A percentile compares a stretch with the other conserved stretches of the same genome.
Conservation (phyloP, 2,888 invertebrate species). For the Orgyia antiqua region DNA sequence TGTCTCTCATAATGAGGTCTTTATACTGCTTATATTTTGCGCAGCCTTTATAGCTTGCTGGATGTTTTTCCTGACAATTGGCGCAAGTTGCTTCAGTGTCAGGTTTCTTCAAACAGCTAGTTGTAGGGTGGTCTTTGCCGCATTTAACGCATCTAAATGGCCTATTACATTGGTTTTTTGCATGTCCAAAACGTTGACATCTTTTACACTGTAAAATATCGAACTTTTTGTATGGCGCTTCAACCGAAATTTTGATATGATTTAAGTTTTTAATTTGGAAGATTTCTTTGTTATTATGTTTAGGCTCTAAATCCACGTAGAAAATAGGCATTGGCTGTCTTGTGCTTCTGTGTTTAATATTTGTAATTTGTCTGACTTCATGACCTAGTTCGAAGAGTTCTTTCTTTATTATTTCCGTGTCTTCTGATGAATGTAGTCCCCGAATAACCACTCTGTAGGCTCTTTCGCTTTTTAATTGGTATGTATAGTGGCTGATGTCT, state of each 20-base stretch:
- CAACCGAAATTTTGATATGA: slow-evolving; percentile 4
- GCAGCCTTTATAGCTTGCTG: slow-evolving; percentile 4
- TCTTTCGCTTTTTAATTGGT: slow-evolving; percentile 6
- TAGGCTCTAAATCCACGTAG: slow-evolving; percentile 4
- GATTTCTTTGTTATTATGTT: slow-evolving; percentile 5
- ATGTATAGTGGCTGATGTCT: slow-evolving; percentile 8
- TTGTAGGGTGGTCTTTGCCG: slow-evolving; percentile 2
- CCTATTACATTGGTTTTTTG: slow-evolving; percentile 1
- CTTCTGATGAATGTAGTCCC: slow-evolving; percentile 1
- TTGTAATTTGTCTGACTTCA: slow-evolving; percentile 3
- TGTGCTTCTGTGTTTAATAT: slow-evolving; percentile 3
- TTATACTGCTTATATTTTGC: slow-evolving; percentile 3
- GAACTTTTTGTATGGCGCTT: slow-evolving; percentile 6
- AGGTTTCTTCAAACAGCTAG: slow-evolving; percentile 1
- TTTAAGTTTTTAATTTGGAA: slow-evolving; percentile 1
- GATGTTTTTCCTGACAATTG: slow-evolving; percentile 4
- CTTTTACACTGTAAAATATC: slow-evolving; percentile 2
- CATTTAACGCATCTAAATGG: slow-evolving; percentile 4
- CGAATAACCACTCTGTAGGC: slow-evolving; percentile 5
- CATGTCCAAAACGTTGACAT: slow-evolving; percentile 5
- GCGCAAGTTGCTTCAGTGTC: slow-evolving; percentile 6
- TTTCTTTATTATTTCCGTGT: slow-evolving; percentile 2
- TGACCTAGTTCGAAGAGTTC: slow-evolving; percentile 1
- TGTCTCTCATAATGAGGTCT: slow-evolving; percentile 1
- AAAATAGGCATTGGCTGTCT: slow-evolving; percentile 4